Evolutionary conservation across 30 jellyfish, hydroid and myxozoan genomes (phyloP).

Genomic region (Hydractinia echinata): DNA sequence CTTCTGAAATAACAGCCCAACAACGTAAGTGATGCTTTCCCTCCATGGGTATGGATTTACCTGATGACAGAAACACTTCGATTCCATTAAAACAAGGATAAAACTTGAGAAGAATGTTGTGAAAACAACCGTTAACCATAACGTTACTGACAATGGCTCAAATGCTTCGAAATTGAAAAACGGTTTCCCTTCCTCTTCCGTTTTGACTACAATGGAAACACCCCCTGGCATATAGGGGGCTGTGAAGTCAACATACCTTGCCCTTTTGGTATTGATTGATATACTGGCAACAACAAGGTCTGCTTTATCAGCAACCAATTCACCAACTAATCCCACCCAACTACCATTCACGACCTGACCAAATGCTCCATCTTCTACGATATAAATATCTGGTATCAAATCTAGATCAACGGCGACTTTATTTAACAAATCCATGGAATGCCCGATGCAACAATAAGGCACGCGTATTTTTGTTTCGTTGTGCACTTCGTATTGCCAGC

Average conservation of each 20-base stretch:
- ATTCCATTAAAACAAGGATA: background rate
- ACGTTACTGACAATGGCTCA: background rate
- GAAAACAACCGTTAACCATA: constrained; percentile 6
- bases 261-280: constrained; percentile 40
- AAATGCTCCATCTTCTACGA: constrained; percentile 60
- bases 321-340: constrained; percentile 78
- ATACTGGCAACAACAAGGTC: constrained; percentile 69
- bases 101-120: background rate
- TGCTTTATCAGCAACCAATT: constrained; percentile 49
- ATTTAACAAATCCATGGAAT: constrained; percentile 46
- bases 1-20: constrained; percentile 6
- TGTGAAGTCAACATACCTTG: constrained; percentile 50
- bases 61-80: too few species aligned
- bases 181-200: background rate
- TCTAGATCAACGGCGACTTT: constrained; percentile 31
- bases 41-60: background rate
- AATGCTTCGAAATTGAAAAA: constrained; percentile 9
- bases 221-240: background rate
- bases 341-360: constrained; percentile 46
- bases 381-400: constrained; percentile 27
- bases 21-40: background rate
- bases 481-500: background rate
- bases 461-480: constrained; percentile 29
- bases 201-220: background rate
- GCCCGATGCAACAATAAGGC: constrained; percentile 59